These are phyloP conservation scores for Euwallacea fornicatus DNA, from an alignment of 1,140 invertebrate species.

Conservation along the genomic window DNA sequence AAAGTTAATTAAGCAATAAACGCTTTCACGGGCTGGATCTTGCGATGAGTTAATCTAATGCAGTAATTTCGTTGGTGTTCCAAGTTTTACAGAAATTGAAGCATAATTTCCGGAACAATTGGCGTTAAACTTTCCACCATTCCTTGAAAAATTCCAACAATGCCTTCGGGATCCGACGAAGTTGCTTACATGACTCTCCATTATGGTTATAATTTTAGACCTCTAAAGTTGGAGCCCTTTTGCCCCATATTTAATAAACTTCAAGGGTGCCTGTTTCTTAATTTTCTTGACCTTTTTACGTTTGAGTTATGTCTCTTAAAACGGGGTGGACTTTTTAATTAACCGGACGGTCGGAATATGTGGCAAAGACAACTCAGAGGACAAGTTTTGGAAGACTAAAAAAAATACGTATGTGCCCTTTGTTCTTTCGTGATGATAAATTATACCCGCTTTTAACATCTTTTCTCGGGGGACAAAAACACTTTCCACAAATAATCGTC, in stretches of 20 bases:
- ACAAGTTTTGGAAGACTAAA: background rate
- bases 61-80: background rate
- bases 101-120: background rate
- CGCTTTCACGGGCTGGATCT: background rate
- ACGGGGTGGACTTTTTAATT: background rate
- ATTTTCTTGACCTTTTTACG: constrained; percentile 18
- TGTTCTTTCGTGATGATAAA: constrained; percentile 10
- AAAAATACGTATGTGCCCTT: constrained; percentile 5
- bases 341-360: too few relatives aligned
- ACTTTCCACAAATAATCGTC: constrained; percentile 11
- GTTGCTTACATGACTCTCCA: background rate
- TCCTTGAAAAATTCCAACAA: background rate
- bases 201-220: constrained; percentile 1
- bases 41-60: background rate
- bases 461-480: constrained; percentile 5
- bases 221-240: background rate
- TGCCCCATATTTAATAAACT: constrained; percentile 8
- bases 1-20: background rate
- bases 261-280: background rate
- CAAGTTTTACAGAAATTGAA: background rate
- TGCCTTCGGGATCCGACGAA: background rate
- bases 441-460: constrained; percentile 17
- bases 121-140: background rate
- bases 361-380: too few relatives aligned
- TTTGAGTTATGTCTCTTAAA: background rate